Percentiles rank a stretch among this genome's conserved stretches.
These are phyloP conservation scores for Deilephila porcellus DNA, from an alignment of 2,888 invertebrate species.

Conservation along the genomic window DNA sequence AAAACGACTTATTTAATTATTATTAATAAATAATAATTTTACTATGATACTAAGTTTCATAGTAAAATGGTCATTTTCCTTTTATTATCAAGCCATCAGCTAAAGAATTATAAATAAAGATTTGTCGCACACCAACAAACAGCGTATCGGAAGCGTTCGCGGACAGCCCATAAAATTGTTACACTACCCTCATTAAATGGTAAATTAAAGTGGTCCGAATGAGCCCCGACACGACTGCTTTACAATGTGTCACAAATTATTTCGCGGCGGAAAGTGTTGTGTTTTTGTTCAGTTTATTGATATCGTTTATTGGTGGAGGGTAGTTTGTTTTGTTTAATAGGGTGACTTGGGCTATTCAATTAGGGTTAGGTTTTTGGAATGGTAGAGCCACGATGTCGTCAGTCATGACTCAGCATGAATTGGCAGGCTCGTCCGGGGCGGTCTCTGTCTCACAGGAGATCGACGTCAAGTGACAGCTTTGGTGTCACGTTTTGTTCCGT, in stretches of 20 bases:
- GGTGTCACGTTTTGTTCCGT: too few relatives aligned
- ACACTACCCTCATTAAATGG: constrained; percentile 30
- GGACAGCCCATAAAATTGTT: constrained; percentile 15
- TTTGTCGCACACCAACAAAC: background rate
- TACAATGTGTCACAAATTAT: constrained; percentile 27
- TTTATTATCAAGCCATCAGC: background rate
- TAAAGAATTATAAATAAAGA: background rate
- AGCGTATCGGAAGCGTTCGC: constrained; percentile 1
- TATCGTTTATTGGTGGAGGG: background rate
- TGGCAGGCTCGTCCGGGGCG: too few relatives aligned
- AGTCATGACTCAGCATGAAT: too few relatives aligned
- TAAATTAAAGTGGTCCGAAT: constrained; percentile 31
- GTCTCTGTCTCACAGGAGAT: too few relatives aligned
- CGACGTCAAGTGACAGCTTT: too few relatives aligned
- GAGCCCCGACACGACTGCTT: constrained; percentile 29
- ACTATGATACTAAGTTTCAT: too few relatives aligned
- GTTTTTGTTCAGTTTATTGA: constrained; percentile 10
- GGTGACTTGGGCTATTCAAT: background rate
- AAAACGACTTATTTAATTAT: too few relatives aligned
- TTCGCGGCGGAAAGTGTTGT: background rate
- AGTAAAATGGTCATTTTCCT: too few relatives aligned
- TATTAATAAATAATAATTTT: too few relatives aligned
- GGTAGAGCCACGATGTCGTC: too few relatives aligned
- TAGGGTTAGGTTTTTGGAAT: too few relatives aligned
- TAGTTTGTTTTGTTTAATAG: background rate